Evolutionary conservation across 2,888 invertebrate genomes (phyloP).

Genomic region (Folsomia candida): DNA sequence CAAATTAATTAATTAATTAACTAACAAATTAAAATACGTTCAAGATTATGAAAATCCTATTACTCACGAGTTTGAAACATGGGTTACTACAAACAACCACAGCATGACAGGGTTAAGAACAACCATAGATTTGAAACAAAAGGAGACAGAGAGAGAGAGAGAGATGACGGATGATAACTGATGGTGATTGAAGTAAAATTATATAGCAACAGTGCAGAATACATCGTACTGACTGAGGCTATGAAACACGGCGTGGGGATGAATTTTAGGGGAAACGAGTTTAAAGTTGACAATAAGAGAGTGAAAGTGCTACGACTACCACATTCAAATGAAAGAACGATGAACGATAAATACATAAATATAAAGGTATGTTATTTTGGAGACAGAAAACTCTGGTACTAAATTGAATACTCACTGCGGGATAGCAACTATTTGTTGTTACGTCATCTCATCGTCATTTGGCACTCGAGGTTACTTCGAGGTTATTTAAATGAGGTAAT

Average conservation of each 20-base stretch:
- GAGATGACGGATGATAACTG: slow-evolving; percentile 53
- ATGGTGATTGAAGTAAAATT: slow-evolving; percentile 53
- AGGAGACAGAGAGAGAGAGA: slow-evolving; percentile 51
- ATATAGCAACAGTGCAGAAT: neutral
- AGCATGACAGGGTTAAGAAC: slow-evolving; percentile 6
- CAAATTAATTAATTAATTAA: too few species aligned
- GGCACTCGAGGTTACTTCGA: too few species aligned
- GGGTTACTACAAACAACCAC: neutral
- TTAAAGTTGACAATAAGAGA: neutral
- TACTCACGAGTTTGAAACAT: too few species aligned
- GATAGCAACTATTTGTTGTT: too few species aligned
- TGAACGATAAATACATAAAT: neutral
- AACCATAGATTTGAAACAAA: slow-evolving; percentile 52
- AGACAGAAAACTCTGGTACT: too few species aligned
- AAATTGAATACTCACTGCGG: too few species aligned
- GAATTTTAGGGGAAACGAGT: neutral
- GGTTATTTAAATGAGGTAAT: too few species aligned
- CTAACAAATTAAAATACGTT: too few species aligned
- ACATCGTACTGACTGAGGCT: neutral
- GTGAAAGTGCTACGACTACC: neutral
- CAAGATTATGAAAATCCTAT: too few species aligned
- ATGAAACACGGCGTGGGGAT: neutral
- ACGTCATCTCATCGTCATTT: too few species aligned
- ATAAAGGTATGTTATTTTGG: neutral
- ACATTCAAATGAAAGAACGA: neutral